A percentile compares a stretch with the other conserved stretches of the same genome.
Conservation (phyloP, 2,113 vertebrate genomes). For the Stegastes partitus region DNA sequence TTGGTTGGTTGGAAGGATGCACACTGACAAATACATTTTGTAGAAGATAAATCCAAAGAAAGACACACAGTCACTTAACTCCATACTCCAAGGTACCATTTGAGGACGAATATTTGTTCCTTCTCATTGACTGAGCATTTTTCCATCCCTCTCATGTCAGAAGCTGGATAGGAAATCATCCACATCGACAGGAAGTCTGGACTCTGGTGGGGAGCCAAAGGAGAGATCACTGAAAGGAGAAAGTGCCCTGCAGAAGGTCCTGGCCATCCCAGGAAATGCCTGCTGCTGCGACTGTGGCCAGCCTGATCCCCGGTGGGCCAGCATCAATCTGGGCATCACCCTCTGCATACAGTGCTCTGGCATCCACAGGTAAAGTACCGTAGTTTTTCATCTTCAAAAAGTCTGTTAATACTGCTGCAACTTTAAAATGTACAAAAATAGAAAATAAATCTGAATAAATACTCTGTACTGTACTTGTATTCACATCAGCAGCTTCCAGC, state of each 20-base stretch:
- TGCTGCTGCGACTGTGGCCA: conserved; percentile 95
- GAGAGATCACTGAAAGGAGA: conserved; percentile 94
- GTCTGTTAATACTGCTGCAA: too few relatives aligned
- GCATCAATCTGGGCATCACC: conserved; percentile 97
- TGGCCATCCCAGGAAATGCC: conserved; percentile 91
- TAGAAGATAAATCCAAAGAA: not conserved
- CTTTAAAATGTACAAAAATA: too few relatives aligned
- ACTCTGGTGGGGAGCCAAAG: conserved; percentile 90
- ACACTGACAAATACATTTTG: not conserved
- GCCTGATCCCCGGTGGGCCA: conserved; percentile 96
- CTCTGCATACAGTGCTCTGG: conserved; percentile 98
- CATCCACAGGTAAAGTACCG: conserved; percentile 91
- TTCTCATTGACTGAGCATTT: not conserved
- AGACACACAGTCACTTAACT: not conserved
- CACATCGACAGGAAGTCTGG: conserved; percentile 91
- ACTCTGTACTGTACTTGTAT: too few relatives aligned
- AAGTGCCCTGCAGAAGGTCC: conserved; percentile 92
- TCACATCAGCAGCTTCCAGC: too few relatives aligned
- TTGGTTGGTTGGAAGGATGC: not conserved
- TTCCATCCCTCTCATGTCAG: conserved; percentile 67
- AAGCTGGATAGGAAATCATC: conserved; percentile 94
- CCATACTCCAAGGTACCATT: too few relatives aligned
- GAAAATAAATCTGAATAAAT: too few relatives aligned
- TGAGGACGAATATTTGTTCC: not conserved
- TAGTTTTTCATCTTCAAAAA: not conserved